Evolutionary conservation across 1,140 invertebrate species (phyloP), one percentile per base, ranked within the genome.

Genomic region (Physella acuta): DNA sequence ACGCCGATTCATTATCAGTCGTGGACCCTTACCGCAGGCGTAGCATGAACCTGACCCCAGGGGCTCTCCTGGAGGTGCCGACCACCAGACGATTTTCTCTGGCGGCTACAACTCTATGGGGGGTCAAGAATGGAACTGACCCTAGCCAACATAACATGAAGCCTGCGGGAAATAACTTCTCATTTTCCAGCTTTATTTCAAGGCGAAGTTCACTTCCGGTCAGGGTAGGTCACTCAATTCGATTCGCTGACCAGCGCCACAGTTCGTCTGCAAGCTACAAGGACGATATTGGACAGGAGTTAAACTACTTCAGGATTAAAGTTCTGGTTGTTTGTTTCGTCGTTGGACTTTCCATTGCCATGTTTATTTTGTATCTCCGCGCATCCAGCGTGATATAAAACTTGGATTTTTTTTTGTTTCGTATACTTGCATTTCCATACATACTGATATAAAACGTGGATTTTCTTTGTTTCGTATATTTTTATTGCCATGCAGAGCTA

Each of bases 231-330:
- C 28, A 30, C 24, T 16, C 4, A 11, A 56, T 31, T 2, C 53
- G 53, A 8, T 31, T 4, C n/a, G 28, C 33, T 5, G 53, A 56
- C 53, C 28, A 31, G 24, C 53, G 53, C 26, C 28, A 30, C 11
- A 56, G 53, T 30, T 56, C 53, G 11, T 26, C 26, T 44, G 8
- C 20, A 2, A 26, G 53, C 28, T 28, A 26, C 2, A 31, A 14
- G 3, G 53, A 56, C 17, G 26, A 26, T 56, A 30, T 4, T 4
- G 3, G 33, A 30, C 53, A 56, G 33, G 53, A 56, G 17, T 17
- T 56, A 20, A 56, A 56, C 53, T 31, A 31, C 11, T 56, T 30
- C 53, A 56, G 53, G 53, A 26, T 56, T 16, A 56, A 30, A 56
- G 53, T 56, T 30, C 28, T 56, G 5, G 17, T 56, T 30, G 53